These are phyloP conservation scores for Lycocorax pyrrhopterus DNA, from an alignment of 2,113 vertebrate species.

Conservation along the genomic window DNA sequence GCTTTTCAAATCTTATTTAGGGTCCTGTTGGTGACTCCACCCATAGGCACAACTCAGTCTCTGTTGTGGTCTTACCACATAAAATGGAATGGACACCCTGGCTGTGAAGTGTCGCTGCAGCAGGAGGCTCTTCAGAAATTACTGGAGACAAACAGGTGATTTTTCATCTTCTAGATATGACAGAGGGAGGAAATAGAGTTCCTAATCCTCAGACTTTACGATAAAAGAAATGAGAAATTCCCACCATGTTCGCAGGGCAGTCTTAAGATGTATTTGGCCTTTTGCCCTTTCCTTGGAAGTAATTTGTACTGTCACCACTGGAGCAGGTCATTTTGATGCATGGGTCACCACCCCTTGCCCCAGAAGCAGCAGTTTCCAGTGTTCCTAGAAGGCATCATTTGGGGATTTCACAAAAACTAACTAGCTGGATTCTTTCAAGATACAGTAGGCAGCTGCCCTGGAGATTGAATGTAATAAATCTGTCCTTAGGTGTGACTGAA, in stretches of 20 bases:
- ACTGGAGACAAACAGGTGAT: not conserved
- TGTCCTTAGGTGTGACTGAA: slow-evolving; percentile 10
- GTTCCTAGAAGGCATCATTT: not conserved
- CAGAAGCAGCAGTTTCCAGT: not conserved
- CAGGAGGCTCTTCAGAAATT: not conserved
- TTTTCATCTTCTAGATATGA: not conserved
- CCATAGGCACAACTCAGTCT: not conserved
- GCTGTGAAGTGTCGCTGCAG: not conserved
- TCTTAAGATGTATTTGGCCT: slow-evolving; percentile 2
- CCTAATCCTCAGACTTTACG: not conserved
- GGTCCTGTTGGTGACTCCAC: not conserved
- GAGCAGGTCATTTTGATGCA: not conserved
- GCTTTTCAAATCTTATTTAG: not conserved
- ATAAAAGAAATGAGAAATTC: not conserved
- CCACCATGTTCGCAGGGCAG: not conserved
- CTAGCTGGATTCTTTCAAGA: not conserved
- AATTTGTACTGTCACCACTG: not conserved
- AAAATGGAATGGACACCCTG: not conserved
- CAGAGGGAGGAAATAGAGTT: not conserved
- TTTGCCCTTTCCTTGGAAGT: slow-evolving; percentile 4
- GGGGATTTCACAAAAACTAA: not conserved
- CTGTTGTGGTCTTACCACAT: not conserved
- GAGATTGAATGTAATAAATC: not conserved
- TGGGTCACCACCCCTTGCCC: not conserved
- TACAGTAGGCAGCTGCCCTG: not conserved